Base-by-base conservation (phyloP, 2,888 invertebrate genomes). In the Tetranychus truncatus region DNA sequence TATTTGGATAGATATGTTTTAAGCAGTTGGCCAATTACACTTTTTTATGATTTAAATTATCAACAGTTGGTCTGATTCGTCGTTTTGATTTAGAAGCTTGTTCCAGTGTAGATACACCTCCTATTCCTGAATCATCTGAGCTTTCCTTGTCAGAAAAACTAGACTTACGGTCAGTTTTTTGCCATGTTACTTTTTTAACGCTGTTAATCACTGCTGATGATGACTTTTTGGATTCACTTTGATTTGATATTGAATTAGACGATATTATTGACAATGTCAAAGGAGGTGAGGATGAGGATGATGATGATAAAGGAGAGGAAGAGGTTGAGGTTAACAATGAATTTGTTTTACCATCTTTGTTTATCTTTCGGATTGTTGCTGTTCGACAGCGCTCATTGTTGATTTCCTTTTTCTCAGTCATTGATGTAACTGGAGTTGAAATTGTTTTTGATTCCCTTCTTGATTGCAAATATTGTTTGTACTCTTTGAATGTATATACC, bases 391-490 rank as follows among this genome's bases (percentile, higher is more conserved):
- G 69, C 8, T 69, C 20, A 55, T 55, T 55, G 55, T 55, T 55
- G 55, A 2, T 55, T 2, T 15, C 15, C 15, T 55, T 9, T 15
- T 55, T 55, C 11, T 20, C 21, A 5, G 34, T 34, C 4, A 24
- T 21, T n/a, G 20, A 20, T 69, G 34, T 20, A 6, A 69, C 69
- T 21, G 69, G 69, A 24, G 69, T 69, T 20, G 69, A 24, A 11
- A 69, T 24, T 20, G 6, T 69, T 24, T 24, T 24, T 20, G 21
- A 20, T 69, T 69, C 21, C 21, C 69, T 18, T 69, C 11, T 69
- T 20, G 69, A 20, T 21, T 69, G 69, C 18, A 69, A 21, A 24
- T 69, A 69, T 24, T 69, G 69, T 69, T 69, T 69, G 69, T 69
- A 69, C 34, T 69, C 69, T 9, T 69, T 69, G 24, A 69, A 69